A percentile compares a stretch with the other conserved stretches of the same genome.
Evolutionary conservation across 2,797 vertebrate genomes (phyloP).

Genomic region (Karalla daura): DNA sequence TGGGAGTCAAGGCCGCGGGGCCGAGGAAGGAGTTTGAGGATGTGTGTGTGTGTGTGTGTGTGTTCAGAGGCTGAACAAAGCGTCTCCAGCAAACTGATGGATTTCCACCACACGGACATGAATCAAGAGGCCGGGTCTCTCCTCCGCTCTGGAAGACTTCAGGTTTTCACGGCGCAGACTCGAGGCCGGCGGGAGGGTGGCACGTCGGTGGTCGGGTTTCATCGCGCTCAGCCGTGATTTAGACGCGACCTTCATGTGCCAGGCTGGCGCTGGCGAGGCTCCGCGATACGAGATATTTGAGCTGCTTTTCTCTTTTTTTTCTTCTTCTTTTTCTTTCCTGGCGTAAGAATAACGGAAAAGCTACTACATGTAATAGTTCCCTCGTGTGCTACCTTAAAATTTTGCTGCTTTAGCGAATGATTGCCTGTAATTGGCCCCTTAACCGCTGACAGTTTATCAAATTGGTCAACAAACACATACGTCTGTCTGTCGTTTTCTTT

Average conservation of each 20-base stretch:
- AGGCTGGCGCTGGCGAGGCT: constrained; percentile 5
- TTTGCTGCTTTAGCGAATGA: constrained; percentile 34
- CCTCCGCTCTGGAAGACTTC: no score
- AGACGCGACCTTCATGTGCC: constrained; percentile 6
- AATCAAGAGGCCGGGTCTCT: background rate
- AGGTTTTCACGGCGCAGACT: background rate
- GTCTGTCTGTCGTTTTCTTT: background rate
- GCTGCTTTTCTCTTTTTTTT: no score
- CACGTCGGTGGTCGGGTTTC: background rate
- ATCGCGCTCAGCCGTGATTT: constrained; percentile 11
- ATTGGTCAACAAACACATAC: constrained; percentile 29
- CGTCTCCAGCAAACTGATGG: constrained; percentile 11
- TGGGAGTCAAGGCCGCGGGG: constrained; percentile 31
- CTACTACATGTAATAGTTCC: constrained; percentile 13
- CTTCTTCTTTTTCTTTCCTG: no score
- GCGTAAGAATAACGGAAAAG: constrained; percentile 30
- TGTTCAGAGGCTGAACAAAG: constrained; percentile 18
- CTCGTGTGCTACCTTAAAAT: constrained; percentile 22
- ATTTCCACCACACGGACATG: constrained; percentile 5
- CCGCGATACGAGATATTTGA: constrained; percentile 17
- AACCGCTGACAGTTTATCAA: constrained; percentile 42
- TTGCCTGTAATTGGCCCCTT: constrained; percentile 30
- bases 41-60: constrained; percentile 35
- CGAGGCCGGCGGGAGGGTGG: constrained; percentile 10
- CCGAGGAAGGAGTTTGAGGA: constrained; percentile 6